Base-by-base conservation (phyloP, 2,888 invertebrate genomes). In the Megamerina dolium region DNA sequence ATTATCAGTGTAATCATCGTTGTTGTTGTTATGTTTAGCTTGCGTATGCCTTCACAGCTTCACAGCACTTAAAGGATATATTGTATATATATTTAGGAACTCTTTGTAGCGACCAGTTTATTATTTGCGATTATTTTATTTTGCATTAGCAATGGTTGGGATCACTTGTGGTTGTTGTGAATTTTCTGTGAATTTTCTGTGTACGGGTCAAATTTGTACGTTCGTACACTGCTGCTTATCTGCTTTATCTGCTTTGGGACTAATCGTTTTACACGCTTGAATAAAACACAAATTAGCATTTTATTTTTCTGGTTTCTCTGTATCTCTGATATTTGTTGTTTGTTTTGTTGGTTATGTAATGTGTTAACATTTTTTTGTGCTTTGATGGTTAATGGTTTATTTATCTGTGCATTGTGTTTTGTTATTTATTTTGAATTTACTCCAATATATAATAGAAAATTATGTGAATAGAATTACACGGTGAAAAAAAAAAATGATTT, bases 191-290 rank as follows among this genome's bases (percentile, higher is more conserved):
- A n/a, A n/a, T n/a, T n/a, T n/a, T n/a, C n/a, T n/a, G n/a, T n/a
- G n/a, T n/a, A n/a, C n/a, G n/a, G n/a, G n/a, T n/a, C n/a, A n/a
- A n/a, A n/a, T n/a, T n/a, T n/a, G n/a, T n/a, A n/a, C n/a, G n/a
- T n/a, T n/a, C n/a, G n/a, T n/a, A n/a, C n/a, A n/a, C n/a, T n/a
- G n/a, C n/a, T n/a, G n/a, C n/a, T n/a, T n/a, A n/a, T n/a, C n/a
- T n/a, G 33, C 18, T 33, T 37, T 27, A 39, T 43, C 43, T 46
- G 46, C 35, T 43, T 42, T 20, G 32, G 37, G 42, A 49, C 54
- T 68, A 68, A 68, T 68, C 68, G 64, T 56, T 61, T 66, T 61
- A 57, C 51, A 60, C 64, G 66, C 67, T 64, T 61, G 63, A 60
- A 63, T 66, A 59, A 55, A 58, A 52, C 49, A 29, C 51, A 57